Conservation (phyloP, 2,113 vertebrate species). For the Mungos mungo region DNA sequence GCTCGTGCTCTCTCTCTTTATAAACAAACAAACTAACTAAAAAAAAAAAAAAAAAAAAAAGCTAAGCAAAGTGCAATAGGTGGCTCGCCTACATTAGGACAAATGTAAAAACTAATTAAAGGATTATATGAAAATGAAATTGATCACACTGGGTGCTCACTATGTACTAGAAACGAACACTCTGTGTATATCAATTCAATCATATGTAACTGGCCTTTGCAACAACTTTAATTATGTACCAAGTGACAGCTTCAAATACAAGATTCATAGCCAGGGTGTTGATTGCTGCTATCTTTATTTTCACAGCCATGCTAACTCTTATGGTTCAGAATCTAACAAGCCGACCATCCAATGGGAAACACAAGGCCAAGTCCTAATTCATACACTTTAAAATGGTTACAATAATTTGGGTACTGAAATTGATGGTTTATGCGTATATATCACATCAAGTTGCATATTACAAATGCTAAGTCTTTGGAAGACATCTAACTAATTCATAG, state of each 20-base stretch:
- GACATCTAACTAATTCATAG: neutral
- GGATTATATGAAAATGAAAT: neutral
- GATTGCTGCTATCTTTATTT: slow-evolving; percentile 30
- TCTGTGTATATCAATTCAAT: neutral
- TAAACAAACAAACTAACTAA: too few relatives aligned
- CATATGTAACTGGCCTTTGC: neutral
- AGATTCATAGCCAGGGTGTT: neutral
- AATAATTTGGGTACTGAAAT: neutral
- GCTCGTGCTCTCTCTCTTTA: too few relatives aligned
- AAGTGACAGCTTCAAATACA: neutral
- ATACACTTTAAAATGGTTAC: neutral
- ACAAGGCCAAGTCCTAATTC: neutral
- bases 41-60: neutral
- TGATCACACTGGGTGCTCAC: neutral
- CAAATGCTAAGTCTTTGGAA: neutral
- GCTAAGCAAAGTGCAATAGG: neutral
- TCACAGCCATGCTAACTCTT: neutral
- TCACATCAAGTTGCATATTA: neutral
- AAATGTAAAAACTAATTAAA: slow-evolving; percentile 15
- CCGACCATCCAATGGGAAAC: neutral
- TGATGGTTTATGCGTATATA: neutral
- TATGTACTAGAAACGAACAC: neutral
- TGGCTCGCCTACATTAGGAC: neutral
- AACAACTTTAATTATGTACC: slow-evolving; percentile 23
- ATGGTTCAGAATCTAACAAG: neutral